Conservation (phyloP, 2,113 vertebrate species). For the Dicerorhinus sumatrensis region DNA sequence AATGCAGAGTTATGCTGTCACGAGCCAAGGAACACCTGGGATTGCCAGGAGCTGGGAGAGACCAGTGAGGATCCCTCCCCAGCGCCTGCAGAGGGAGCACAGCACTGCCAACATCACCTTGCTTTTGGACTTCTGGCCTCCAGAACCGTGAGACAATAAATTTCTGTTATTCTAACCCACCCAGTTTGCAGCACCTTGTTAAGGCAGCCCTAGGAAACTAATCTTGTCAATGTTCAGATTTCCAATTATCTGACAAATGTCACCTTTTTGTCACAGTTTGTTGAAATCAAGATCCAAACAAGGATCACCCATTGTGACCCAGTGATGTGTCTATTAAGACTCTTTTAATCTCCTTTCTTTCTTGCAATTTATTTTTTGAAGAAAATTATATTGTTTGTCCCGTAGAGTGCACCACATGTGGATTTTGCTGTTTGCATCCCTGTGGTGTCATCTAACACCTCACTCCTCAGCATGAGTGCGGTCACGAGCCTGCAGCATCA, state of each 20-base stretch:
- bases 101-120: not conserved
- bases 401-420: not conserved
- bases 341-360: not conserved
- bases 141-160: not conserved
- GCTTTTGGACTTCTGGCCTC: not conserved
- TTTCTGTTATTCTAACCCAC: not conserved
- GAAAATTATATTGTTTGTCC: not conserved
- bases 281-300: conserved; percentile 4
- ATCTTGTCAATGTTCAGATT: not conserved
- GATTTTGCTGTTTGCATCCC: not conserved
- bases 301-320: not conserved
- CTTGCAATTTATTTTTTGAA: not conserved
- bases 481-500: not conserved
- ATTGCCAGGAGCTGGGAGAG: not conserved
- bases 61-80: not conserved
- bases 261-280: not conserved
- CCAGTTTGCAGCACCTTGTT: not conserved
- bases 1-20: not conserved
- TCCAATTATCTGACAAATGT: not conserved
- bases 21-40: not conserved
- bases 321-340: not conserved
- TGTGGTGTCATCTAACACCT: not conserved
- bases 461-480: not conserved
- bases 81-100: no score
- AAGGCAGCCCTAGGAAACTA: not conserved